These are phyloP conservation scores for Equus quagga DNA, from an alignment of 2,113 vertebrate species.

Conservation along the genomic window DNA sequence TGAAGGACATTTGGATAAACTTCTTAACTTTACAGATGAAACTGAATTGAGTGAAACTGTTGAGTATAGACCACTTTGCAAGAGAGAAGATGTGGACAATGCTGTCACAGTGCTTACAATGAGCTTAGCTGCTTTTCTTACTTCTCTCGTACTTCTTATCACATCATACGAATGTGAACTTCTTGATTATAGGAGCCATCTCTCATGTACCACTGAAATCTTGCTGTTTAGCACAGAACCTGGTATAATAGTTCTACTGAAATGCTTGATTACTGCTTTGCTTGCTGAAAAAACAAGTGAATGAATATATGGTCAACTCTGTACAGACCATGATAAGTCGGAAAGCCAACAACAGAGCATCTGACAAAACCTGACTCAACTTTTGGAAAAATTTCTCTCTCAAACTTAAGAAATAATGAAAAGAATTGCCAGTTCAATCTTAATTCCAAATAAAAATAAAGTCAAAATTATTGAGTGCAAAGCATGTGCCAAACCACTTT, in stretches of 20 bases:
- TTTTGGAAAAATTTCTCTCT: not conserved
- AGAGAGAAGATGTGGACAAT: not conserved
- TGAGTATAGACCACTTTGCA: not conserved
- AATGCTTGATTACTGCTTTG: not conserved
- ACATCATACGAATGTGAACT: not conserved
- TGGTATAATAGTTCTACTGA: not conserved
- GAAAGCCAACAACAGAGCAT: not conserved
- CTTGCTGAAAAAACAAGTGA: not conserved
- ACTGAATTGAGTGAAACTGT: not conserved
- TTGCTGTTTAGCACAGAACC: not conserved
- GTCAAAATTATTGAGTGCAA: constrained; percentile 39
- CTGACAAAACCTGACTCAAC: not conserved
- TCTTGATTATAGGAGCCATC: not conserved
- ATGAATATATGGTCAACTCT: not conserved
- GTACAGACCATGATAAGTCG: not conserved
- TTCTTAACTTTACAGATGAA: not conserved
- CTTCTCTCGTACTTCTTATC: not conserved
- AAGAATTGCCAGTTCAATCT: not conserved
- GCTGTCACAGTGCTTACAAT: not conserved
- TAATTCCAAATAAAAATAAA: constrained; percentile 53
- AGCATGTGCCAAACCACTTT: not conserved
- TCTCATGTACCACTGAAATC: not conserved
- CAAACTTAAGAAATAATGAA: not conserved
- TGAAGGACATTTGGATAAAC: not conserved
- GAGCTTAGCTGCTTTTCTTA: not conserved